Percentiles rank a stretch among this genome's conserved stretches.
Conservation (phyloP, 2,113 vertebrate genomes). For the Pteronura brasiliensis region DNA sequence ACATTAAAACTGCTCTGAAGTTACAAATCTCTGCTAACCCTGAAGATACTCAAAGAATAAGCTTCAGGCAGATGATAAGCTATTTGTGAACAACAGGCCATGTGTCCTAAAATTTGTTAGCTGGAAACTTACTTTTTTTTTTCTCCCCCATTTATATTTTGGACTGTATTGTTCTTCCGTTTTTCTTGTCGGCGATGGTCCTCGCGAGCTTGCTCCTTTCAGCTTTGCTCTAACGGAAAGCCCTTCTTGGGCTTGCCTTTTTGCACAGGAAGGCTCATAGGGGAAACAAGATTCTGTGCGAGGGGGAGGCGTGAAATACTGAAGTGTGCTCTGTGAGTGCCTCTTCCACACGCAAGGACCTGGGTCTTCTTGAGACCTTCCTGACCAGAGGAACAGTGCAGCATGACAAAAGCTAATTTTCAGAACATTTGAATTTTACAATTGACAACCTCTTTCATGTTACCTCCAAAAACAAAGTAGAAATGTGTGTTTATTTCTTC, state of each 20-base stretch:
- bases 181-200: background rate
- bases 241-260: background rate
- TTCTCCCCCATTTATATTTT: background rate
- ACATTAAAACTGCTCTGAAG: background rate
- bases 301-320: background rate
- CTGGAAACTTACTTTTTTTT: background rate
- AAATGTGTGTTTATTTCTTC: background rate
- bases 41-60: background rate
- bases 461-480: background rate
- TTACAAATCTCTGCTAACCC: background rate
- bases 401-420: background rate
- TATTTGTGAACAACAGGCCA: background rate
- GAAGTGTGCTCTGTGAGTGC: background rate
- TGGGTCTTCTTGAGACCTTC: background rate
- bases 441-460: background rate
- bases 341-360: background rate
- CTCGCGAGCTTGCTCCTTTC: background rate
- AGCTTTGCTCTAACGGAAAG: conserved; percentile 17
- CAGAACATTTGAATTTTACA: conserved; percentile 27
- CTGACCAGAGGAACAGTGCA: conserved; percentile 29
- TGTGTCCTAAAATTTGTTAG: background rate
- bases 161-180: background rate
- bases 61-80: background rate
- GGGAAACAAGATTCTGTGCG: background rate
- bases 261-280: background rate